phyloP scores from a whole-genome alignment of 2,113 vertebrate species.

The Neofelis nebulosa region DNA sequence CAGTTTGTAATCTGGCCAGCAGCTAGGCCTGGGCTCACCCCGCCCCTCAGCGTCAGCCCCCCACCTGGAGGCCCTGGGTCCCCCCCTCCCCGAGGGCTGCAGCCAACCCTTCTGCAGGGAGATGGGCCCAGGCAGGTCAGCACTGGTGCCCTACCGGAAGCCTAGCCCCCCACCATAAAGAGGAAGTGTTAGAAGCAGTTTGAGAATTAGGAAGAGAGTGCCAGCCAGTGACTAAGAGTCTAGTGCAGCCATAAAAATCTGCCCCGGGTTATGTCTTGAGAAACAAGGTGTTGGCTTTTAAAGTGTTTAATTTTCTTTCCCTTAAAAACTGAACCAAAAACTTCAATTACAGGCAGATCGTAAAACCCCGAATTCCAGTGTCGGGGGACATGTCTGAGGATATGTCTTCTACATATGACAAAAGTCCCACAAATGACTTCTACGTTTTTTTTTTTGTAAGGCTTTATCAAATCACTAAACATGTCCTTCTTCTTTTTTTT shows the following conservation, averaged over 20 bases:
- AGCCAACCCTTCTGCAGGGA: not conserved
- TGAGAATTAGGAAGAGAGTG: conserved; percentile 55
- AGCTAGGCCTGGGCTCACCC: not conserved
- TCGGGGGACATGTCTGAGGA: conserved; percentile 7
- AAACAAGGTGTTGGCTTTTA: conserved; percentile 62
- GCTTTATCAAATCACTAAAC: not conserved
- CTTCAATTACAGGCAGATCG: conserved; percentile 44
- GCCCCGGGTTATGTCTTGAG: conserved; percentile 32
- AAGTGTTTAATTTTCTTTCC: conserved; percentile 52
- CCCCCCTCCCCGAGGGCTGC: too few relatives aligned
- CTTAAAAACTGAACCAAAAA: conserved; percentile 36
- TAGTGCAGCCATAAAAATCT: conserved; percentile 47
- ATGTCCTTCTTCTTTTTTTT: not conserved
- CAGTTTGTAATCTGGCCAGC: not conserved
- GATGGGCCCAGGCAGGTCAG: not conserved
- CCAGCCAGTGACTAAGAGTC: conserved; percentile 30
- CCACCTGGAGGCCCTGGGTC: not conserved
- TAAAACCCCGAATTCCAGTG: conserved; percentile 62
- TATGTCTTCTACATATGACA: not conserved
- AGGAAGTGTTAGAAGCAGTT: conserved; percentile 44
- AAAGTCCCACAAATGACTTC: too few relatives aligned
- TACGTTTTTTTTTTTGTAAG: not conserved
- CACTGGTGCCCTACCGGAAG: not conserved
- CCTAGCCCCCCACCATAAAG: conserved; percentile 35
- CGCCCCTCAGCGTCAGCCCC: not conserved